A percentile compares a stretch with the other conserved stretches of the same genome.
These are phyloP conservation scores for Halocynthia roretzi DNA, from an alignment of 23 tunicate species.

Conservation along the genomic window DNA sequence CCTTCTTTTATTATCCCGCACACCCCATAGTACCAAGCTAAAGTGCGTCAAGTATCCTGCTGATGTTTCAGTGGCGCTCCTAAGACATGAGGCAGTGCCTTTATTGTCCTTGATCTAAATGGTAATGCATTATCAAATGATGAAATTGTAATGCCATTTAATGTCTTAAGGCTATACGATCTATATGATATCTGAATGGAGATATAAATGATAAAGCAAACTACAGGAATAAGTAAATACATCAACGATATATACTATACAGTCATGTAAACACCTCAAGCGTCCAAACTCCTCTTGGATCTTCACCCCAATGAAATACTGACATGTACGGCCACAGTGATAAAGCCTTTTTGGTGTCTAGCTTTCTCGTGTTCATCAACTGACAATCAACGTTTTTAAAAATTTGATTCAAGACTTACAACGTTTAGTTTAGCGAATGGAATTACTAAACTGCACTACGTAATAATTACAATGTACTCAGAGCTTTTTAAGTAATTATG, in stretches of 20 bases:
- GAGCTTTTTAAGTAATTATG: background rate
- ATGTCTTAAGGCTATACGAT: no score
- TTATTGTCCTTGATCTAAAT: slow-evolving; percentile 19
- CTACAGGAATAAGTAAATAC: background rate
- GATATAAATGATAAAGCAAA: background rate
- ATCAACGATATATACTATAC: background rate
- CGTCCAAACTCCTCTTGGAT: slow-evolving; percentile 22
- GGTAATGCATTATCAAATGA: background rate
- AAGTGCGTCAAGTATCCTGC: slow-evolving; percentile 18
- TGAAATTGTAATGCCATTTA: background rate
- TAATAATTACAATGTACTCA: background rate
- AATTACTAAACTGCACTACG: background rate
- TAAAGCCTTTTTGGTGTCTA: background rate
- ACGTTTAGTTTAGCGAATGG: background rate
- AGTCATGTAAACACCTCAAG: slow-evolving; percentile 10
- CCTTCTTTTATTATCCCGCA: background rate
- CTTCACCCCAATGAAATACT: slow-evolving; percentile 30
- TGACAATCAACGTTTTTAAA: background rate
- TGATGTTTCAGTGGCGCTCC: background rate
- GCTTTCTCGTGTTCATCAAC: slow-evolving; percentile 25
- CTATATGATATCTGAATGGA: background rate
- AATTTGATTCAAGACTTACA: background rate
- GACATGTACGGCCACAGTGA: slow-evolving; percentile 15
- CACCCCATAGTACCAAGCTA: slow-evolving; percentile 17
- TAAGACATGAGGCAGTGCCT: slow-evolving; percentile 14